Conservation (phyloP, 2,113 vertebrate species). For the Pachypanchax playfairii region DNA sequence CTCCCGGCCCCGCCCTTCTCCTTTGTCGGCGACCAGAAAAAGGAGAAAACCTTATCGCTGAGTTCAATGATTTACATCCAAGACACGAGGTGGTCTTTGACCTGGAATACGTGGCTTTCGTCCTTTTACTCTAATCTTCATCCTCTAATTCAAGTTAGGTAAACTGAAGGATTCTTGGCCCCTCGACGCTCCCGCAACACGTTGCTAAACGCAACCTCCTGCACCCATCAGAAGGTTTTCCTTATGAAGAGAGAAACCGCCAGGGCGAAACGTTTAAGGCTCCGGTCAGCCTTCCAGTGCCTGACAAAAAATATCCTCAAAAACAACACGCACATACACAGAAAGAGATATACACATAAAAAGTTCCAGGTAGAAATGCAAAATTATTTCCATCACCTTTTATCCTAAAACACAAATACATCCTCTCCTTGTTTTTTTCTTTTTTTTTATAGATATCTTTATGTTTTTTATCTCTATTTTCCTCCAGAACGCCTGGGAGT, state of each 20-base stretch:
- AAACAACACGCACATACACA: constrained; percentile 17
- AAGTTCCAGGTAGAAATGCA: constrained; percentile 24
- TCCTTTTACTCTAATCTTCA: constrained; percentile 24
- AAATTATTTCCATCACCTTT: constrained; percentile 1
- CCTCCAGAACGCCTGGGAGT: constrained; percentile 17
- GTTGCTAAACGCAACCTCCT: no score
- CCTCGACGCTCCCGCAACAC: constrained; percentile 14
- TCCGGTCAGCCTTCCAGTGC: constrained; percentile 36
- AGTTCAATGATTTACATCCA: constrained; percentile 57
- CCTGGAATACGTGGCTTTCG: constrained; percentile 32
- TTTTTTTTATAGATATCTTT: constrained; percentile 20
- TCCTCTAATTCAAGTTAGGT: constrained; percentile 51
- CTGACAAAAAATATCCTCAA: constrained; percentile 34
- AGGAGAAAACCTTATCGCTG: constrained; percentile 48
- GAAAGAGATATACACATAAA: constrained; percentile 11
- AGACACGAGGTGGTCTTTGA: constrained; percentile 29
- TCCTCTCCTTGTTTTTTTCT: constrained; percentile 2
- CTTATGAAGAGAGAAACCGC: constrained; percentile 21
- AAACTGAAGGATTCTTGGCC: constrained; percentile 21
- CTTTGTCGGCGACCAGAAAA: constrained; percentile 36
- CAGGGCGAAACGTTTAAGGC: constrained; percentile 12
- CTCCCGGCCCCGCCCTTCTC: neutral
- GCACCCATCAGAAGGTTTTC: constrained; percentile 24
- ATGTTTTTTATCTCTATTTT: constrained; percentile 19
- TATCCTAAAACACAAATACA: neutral